phyloP scores from a whole-genome alignment of 2,113 vertebrate species.

The Phrynosoma platyrhinos region DNA sequence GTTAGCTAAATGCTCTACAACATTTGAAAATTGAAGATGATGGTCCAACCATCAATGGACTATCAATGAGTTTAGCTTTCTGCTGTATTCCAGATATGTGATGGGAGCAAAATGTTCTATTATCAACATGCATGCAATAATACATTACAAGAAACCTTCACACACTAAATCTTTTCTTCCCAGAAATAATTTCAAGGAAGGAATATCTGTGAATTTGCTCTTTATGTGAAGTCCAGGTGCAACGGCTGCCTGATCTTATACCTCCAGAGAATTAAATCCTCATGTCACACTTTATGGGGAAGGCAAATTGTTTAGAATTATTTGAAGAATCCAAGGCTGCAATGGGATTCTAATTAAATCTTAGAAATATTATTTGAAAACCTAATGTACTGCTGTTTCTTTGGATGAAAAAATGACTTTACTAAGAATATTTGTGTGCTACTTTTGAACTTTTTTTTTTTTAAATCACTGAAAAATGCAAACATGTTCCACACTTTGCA shows the following conservation, averaged over 20 bases:
- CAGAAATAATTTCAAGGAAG: not conserved
- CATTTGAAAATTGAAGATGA: conserved; percentile 34
- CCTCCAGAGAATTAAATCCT: not conserved
- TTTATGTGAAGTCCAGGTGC: not conserved
- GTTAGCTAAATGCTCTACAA: conserved; percentile 28
- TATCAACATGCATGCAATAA: not conserved
- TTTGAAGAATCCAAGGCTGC: not conserved
- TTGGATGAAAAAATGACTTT: not conserved
- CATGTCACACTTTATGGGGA: not conserved
- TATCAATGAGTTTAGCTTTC: not conserved
- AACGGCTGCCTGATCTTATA: not conserved
- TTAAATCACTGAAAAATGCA: too few species aligned
- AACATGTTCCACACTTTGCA: too few species aligned
- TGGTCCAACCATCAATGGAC: not conserved
- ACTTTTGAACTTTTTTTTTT: not conserved
- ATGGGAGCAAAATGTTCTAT: not conserved
- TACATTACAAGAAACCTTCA: not conserved
- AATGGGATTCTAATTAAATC: not conserved
- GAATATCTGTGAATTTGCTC: not conserved
- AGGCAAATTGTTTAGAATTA: not conserved
- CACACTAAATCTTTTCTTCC: not conserved
- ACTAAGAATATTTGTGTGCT: not conserved
- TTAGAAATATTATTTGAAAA: not conserved
- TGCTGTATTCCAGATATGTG: not conserved
- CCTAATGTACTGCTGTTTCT: too few species aligned